These are phyloP conservation scores for Papilio glaucus DNA, from an alignment of 1,140 invertebrate species.

Conservation along the genomic window DNA sequence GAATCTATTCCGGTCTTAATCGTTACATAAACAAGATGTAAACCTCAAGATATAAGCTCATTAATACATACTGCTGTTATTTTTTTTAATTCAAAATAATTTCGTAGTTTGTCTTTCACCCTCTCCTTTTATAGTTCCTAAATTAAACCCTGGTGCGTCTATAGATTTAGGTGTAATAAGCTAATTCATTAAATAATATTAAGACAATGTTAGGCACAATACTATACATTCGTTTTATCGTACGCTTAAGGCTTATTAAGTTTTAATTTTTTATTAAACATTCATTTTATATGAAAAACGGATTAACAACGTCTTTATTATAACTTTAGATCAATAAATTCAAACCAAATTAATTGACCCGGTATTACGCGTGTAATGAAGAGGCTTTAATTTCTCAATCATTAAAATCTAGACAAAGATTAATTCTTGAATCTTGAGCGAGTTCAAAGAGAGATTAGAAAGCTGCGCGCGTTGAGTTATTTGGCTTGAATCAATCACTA, in stretches of 20 bases:
- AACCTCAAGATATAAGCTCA: not conserved
- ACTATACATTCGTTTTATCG: too few species aligned
- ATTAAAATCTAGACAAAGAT: not conserved
- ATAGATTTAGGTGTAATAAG: too few species aligned
- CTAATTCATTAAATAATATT: too few species aligned
- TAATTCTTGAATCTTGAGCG: not conserved
- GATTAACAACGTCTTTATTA: too few species aligned
- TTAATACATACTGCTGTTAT: not conserved
- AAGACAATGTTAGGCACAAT: too few species aligned
- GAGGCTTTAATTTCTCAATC: not conserved
- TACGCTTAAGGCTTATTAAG: too few species aligned
- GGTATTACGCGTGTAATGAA: not conserved
- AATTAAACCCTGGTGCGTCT: too few species aligned
- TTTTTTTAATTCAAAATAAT: not conserved
- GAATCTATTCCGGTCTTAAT: not conserved
- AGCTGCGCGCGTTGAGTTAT: not conserved
- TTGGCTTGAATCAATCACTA: slow-evolving; percentile 38
- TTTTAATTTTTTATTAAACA: too few species aligned
- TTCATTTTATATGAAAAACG: not conserved
- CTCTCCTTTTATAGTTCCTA: too few species aligned
- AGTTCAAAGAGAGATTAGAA: slow-evolving; percentile 23
- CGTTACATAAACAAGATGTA: not conserved
- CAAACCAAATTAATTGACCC: not conserved
- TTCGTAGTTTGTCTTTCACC: too few species aligned
- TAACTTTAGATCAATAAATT: too few species aligned